Conservation (phyloP, 2,797 vertebrate genomes). For the Zalophus californianus region DNA sequence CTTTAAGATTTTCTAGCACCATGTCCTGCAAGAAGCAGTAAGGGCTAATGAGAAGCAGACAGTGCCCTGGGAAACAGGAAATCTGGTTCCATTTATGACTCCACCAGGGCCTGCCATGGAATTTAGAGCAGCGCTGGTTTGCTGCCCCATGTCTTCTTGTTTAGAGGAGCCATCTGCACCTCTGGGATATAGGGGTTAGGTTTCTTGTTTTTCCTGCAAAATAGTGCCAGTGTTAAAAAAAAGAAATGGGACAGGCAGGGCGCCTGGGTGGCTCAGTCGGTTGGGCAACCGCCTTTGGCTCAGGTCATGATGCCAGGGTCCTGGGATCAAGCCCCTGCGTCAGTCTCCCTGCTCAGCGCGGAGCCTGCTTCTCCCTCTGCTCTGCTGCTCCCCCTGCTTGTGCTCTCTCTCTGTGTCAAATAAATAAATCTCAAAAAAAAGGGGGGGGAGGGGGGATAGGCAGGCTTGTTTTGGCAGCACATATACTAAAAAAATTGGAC, state of each 20-base stretch:
- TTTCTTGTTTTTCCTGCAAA: slow-evolving; percentile 8
- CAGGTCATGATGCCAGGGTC: no score
- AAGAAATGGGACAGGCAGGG: no score
- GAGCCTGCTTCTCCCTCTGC: no score
- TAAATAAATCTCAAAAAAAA: no score
- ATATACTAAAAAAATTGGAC: background rate
- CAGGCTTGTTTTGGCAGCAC: background rate
- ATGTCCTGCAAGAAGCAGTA: background rate
- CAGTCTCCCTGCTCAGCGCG: no score
- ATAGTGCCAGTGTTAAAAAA: background rate
- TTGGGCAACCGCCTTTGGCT: no score
- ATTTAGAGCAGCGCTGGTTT: background rate
- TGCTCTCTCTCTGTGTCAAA: no score
- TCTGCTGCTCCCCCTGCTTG: no score
- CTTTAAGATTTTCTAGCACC: slow-evolving; percentile 18
- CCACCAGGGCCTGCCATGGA: background rate
- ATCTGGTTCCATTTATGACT: slow-evolving; percentile 28
- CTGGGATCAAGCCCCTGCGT: no score
- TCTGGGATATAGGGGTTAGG: background rate
- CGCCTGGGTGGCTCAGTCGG: no score
- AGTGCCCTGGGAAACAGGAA: background rate
- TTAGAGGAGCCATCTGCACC: background rate
- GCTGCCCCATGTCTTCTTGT: background rate
- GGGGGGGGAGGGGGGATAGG: no score
- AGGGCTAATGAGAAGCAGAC: background rate